These are phyloP conservation scores for Agrenia bidenticulata DNA, from an alignment of 2,888 invertebrate species.

Conservation along the genomic window DNA sequence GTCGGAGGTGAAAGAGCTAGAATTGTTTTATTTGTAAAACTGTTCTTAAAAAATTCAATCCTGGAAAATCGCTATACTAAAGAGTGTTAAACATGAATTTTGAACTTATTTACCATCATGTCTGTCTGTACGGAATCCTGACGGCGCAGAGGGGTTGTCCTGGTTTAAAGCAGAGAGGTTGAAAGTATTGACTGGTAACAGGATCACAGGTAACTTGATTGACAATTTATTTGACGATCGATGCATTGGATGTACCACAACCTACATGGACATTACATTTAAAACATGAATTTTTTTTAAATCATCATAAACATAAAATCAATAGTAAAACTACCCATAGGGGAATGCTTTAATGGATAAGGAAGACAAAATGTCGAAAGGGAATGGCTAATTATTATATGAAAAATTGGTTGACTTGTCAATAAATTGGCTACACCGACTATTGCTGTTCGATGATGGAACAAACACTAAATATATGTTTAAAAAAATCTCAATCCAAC, in stretches of 20 bases:
- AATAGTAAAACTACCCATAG: too few relatives aligned
- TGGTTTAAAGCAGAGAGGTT: too few relatives aligned
- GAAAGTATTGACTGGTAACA: slow-evolving; percentile 4
- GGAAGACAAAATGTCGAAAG: too few relatives aligned
- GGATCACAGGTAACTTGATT: slow-evolving; percentile 25
- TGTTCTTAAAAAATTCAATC: too few relatives aligned
- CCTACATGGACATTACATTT: too few relatives aligned
- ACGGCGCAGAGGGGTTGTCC: too few relatives aligned
- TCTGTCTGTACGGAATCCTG: background rate
- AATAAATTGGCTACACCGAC: background rate
- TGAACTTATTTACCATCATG: background rate
- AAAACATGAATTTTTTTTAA: background rate
- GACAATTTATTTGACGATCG: slow-evolving; percentile 20
- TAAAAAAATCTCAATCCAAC: slow-evolving; percentile 15
- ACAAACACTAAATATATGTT: background rate
- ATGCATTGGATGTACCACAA: slow-evolving; percentile 28
- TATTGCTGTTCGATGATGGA: background rate
- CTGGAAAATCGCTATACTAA: too few relatives aligned
- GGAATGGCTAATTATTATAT: background rate
- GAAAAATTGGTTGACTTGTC: background rate
- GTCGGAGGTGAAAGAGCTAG: slow-evolving; percentile 23
- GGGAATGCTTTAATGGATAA: too few relatives aligned
- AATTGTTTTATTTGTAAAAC: too few relatives aligned
- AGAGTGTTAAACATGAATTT: background rate
- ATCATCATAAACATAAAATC: too few relatives aligned